Base-by-base conservation (phyloP, 2,888 invertebrate species). In the Psylliodes chrysocephalus region DNA sequence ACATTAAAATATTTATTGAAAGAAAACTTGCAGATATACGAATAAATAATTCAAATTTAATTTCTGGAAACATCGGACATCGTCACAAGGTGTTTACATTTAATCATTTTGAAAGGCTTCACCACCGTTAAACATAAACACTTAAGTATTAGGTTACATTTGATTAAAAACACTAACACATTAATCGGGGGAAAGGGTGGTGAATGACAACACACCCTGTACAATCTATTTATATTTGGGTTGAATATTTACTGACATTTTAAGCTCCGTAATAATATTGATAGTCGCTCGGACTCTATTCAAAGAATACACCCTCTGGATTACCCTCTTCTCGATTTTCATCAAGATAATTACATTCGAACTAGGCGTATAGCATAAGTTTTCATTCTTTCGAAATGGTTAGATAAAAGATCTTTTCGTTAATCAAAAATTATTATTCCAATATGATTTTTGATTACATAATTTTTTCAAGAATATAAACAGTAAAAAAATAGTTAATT, bases 21-120 rank as follows among this genome's bases (percentile, higher is more conserved):
- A 63, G 69, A 72, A 76, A 74, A 75, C 75, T 76, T 75, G 75
- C 74, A 76, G 75, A 73, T 77, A 74, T 17, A 4, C 76, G 66
- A 74, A 79, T 81, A 78, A 80, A 80, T 80, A 79, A 80, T 80
- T 78, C 79, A 80, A 78, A 77, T 80, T 78, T 76, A 79, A 80
- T 81, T 80, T 79, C 72, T 69, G 77, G 77, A 78, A 77, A 77
- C 77, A 77, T 71, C 72, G 74, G 71, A n/a, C n/a, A n/a, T 73
- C 77, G 74, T 71, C 73, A 72, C 62, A 70, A 73, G 64, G 74
- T 82, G 81, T 82, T 82, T 82, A 78, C 81, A 77, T 82, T 82
- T 82, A 82, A 82, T 82, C 80, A 79, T 77, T 75, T 71, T 82
- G 79, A 82, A 82, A 82, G 82, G 79, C 76, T 71, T 67, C 70